Base-by-base conservation (phyloP, 2,113 vertebrate genomes). In the Ailurus styani region DNA sequence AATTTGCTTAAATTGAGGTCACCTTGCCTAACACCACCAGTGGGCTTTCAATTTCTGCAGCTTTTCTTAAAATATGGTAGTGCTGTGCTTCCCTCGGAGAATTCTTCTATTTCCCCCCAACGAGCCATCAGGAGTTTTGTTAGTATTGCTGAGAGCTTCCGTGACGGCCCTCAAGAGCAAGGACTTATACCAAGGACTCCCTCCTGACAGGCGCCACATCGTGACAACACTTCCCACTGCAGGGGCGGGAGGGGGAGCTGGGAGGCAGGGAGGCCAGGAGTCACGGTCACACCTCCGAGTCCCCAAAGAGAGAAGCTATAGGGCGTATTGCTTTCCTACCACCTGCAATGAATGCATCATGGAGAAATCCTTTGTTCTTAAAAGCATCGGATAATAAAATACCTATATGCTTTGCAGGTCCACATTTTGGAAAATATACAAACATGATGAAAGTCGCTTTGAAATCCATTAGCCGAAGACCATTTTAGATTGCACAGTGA, bases 361-460 rank as follows among this genome's bases (percentile, higher is more conserved):
- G 13, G 45, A 64, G 54, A 50, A 31, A 81, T 57, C 57, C 79
- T 79, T 78, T 31, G 29, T 47, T 10, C 72, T 84, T 89, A 79
- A 82, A 62, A 77, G 14, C 25, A 29, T 27, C 23, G 4, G 34
- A 15, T 42, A 79, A 68, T 62, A 75, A 93, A 83, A n/a, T 37
- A 37, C 31, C 2, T n/a, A 5, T 42, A 27, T 52, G 45, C 27
- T 66, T 77, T n/a, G 14, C 42, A 40, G 50, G 78, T 91, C 72
- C n/a, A 81, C 25, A 57, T 77, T 93, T 86, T 84, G 31, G 23
- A 87, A 95, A 97, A 57, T n/a, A 86, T 3, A 25, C 23, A 29
- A 50, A 91, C 1, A n/a, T 62, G 23, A 73, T 10, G 37, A 81
- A 95, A 79, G 47, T 42, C 75, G 27, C 64, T 89, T 86, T 82